phyloP scores from a whole-genome alignment of 1,140 invertebrate species.

The Gryon sp. region DNA sequence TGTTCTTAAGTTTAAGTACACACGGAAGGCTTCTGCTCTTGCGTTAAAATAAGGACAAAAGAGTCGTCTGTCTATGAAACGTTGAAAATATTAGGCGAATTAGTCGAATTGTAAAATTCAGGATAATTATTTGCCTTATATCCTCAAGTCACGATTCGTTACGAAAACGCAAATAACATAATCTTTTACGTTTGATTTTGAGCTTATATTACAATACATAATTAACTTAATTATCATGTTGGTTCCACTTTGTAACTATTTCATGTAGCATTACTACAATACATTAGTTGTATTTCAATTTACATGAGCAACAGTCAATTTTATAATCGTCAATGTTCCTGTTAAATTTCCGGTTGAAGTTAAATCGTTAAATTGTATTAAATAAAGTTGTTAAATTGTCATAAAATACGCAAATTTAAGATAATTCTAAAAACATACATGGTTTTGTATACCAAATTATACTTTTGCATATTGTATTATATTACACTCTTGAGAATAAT shows the following conservation, averaged over 20 bases:
- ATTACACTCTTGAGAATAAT: no score
- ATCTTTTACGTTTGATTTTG: slow-evolving; percentile 24
- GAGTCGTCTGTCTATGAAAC: slow-evolving; percentile 26
- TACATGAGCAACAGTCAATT: background rate
- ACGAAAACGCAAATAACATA: slow-evolving; percentile 12
- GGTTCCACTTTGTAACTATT: slow-evolving; percentile 31
- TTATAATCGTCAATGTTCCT: background rate
- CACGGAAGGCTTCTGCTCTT: slow-evolving; percentile 21
- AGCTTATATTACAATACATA: slow-evolving; percentile 26
- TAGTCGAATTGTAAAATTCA: slow-evolving; percentile 30
- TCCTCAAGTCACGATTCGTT: slow-evolving; percentile 22
- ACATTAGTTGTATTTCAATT: no score
- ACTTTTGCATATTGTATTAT: no score
- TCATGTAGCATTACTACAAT: background rate
- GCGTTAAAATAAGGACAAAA: slow-evolving; percentile 49
- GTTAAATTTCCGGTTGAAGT: no score
- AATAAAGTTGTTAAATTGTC: no score
- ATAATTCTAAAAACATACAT: no score
- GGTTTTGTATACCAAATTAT: no score
- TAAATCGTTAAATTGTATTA: no score
- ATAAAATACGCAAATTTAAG: no score
- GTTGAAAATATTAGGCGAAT: slow-evolving; percentile 37
- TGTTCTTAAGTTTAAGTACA: slow-evolving; percentile 42
- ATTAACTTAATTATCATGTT: slow-evolving; percentile 38
- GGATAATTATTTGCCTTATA: slow-evolving; percentile 37